Evolutionary conservation across 2,888 invertebrate species (phyloP).

Genomic region (Lagria hirta): DNA sequence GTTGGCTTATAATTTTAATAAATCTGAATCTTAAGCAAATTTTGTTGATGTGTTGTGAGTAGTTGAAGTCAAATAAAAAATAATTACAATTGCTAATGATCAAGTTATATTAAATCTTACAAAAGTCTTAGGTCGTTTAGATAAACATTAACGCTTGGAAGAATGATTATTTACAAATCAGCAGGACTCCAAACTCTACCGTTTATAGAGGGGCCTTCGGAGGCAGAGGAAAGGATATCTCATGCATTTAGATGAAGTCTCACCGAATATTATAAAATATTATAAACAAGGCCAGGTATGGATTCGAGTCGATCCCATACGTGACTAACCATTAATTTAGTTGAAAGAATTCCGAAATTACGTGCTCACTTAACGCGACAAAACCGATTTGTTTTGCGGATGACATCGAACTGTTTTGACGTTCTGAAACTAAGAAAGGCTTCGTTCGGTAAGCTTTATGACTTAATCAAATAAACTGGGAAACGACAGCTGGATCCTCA

Average conservation of each 20-base stretch:
- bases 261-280: conserved; percentile 46
- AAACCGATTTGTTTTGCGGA: conserved; percentile 21
- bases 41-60: too few species aligned
- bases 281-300: conserved; percentile 42
- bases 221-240: conserved; percentile 31
- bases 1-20: too few species aligned
- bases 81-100: too few species aligned
- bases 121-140: too few species aligned
- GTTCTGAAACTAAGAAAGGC: conserved; percentile 6
- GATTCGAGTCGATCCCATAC: conserved; percentile 27
- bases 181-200: conserved; percentile 39
- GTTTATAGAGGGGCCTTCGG: conserved; percentile 31
- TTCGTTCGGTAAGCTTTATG: conserved; percentile 1
- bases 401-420: conserved; percentile 17
- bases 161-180: conserved; percentile 51
- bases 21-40: too few species aligned
- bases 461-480: conserved; percentile 5
- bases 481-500: background rate
- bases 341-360: conserved; percentile 34
- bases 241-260: conserved; percentile 49
- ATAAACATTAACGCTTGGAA: conserved; percentile 51
- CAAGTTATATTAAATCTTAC: too few species aligned
- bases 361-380: conserved; percentile 32
- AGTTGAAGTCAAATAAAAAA: too few species aligned
- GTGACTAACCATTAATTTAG: conserved; percentile 33